A percentile compares a stretch with the other conserved stretches of the same genome.
These are phyloP conservation scores for Numida meleagris DNA, from an alignment of 2,113 vertebrate species.

Conservation along the genomic window DNA sequence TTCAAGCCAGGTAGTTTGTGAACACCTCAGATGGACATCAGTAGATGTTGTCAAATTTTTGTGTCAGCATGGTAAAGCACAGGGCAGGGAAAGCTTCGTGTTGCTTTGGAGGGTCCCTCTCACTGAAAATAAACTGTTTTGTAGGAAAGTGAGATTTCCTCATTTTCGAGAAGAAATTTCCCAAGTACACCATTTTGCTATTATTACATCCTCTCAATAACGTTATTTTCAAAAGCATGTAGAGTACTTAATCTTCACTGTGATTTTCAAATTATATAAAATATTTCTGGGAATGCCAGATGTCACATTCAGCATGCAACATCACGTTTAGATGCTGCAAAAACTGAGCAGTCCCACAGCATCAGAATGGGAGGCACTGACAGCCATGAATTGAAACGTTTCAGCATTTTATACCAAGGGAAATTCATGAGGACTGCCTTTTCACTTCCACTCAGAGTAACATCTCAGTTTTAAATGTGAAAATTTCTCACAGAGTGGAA, in stretches of 20 bases:
- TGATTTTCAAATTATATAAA: not conserved
- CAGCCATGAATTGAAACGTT: not conserved
- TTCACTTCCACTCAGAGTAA: constrained; percentile 6
- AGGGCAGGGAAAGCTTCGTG: not conserved
- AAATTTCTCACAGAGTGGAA: constrained; percentile 6
- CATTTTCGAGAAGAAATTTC: not conserved
- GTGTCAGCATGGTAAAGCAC: not conserved
- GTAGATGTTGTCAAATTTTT: not conserved
- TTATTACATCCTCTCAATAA: not conserved
- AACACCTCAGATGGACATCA: not conserved
- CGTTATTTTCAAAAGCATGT: not conserved
- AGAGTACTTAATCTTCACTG: not conserved
- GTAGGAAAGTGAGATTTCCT: not conserved
- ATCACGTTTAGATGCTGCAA: not conserved
- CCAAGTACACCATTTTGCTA: not conserved
- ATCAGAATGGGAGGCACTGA: not conserved
- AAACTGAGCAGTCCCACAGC: not conserved
- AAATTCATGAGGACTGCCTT: not conserved
- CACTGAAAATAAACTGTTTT: not conserved
- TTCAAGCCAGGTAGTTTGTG: not conserved
- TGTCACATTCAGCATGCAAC: not conserved
- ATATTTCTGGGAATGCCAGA: not conserved
- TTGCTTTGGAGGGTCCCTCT: not conserved
- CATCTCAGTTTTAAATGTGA: not conserved
- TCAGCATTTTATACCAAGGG: not conserved